phyloP scores from a whole-genome alignment of 2,797 vertebrate genomes.

The Argentina silus region DNA sequence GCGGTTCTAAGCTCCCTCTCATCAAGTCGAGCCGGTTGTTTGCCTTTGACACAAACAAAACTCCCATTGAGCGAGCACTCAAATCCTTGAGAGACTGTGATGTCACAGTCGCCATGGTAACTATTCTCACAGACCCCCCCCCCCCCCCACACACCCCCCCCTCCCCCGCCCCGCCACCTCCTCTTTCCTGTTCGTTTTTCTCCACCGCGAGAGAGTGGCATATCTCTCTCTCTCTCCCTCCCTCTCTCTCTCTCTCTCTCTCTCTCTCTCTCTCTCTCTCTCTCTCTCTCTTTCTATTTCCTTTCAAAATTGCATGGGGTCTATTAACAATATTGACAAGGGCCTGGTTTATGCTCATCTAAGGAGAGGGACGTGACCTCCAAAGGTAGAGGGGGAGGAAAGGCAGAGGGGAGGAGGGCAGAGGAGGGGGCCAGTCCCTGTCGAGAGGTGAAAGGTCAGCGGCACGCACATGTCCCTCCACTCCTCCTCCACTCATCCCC shows the following conservation, averaged over 20 bases:
- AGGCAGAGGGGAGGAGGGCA: conserved; percentile 10
- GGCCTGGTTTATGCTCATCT: conserved; percentile 1
- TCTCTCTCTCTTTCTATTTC: conserved; percentile 23
- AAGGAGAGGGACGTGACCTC: conserved; percentile 34
- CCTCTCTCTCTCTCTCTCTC: conserved; percentile 23
- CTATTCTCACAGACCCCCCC: conserved; percentile 69
- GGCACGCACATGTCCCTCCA: conserved; percentile 2
- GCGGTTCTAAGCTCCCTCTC: conserved; percentile 19
- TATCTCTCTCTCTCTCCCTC: conserved; percentile 8
- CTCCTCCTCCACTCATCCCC: not conserved
- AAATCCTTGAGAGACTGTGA: conserved; percentile 57
- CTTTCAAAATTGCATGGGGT: conserved; percentile 44
- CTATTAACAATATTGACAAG: conserved; percentile 29
- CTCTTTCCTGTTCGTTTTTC: conserved; percentile 62
- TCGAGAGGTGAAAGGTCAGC: not conserved
- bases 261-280: conserved; percentile 17
- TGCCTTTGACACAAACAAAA: conserved; percentile 66
- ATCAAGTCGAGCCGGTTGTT: conserved; percentile 44
- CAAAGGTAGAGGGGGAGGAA: not conserved
- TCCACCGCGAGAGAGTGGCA: conserved; percentile 45
- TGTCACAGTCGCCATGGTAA: conserved; percentile 76
- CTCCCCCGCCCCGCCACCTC: conserved; percentile 42
- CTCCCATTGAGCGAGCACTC: conserved; percentile 53
- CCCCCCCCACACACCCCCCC: too few relatives aligned
- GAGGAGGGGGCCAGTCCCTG: conserved; percentile 8